Evolutionary conservation across 2,888 invertebrate species (phyloP).

Genomic region (Abrostola tripartita): DNA sequence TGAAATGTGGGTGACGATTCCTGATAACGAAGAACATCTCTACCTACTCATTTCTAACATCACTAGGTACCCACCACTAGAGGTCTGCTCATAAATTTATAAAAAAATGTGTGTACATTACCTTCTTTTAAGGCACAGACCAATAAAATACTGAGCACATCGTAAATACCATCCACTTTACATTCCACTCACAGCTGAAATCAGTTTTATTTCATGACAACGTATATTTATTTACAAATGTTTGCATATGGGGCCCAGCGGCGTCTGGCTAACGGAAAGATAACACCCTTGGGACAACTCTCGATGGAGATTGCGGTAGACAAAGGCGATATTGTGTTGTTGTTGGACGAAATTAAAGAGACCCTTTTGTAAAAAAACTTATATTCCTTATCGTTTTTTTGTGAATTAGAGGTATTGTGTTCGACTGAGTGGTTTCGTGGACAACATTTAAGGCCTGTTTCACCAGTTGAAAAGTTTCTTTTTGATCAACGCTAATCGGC

Average conservation of each 20-base stretch:
- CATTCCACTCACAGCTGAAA: slow-evolving; percentile 23
- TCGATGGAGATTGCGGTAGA: slow-evolving; percentile 30
- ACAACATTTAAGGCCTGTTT: too few relatives aligned
- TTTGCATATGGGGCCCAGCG: slow-evolving; percentile 25
- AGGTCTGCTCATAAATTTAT: too few relatives aligned
- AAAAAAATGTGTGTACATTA: too few relatives aligned
- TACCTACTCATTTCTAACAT: too few relatives aligned
- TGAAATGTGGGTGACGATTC: too few relatives aligned
- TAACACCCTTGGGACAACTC: slow-evolving; percentile 60
- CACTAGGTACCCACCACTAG: too few relatives aligned
- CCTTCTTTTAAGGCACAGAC: too few relatives aligned
- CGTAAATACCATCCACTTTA: slow-evolving; percentile 31
- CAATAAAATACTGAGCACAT: slow-evolving; percentile 20
- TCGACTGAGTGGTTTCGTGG: background rate
- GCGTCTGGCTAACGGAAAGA: slow-evolving; percentile 40
- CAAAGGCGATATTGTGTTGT: slow-evolving; percentile 21
- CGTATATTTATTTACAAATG: slow-evolving; percentile 36
- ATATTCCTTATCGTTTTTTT: background rate
- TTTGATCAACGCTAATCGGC: too few relatives aligned
- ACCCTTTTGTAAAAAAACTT: slow-evolving; percentile 10
- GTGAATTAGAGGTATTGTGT: background rate
- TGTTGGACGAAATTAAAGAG: slow-evolving; percentile 15
- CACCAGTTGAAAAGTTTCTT: too few relatives aligned
- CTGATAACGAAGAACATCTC: too few relatives aligned
- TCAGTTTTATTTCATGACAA: slow-evolving; percentile 41